Evolutionary conservation across 2,888 invertebrate species (phyloP), one percentile per base, ranked within the genome.

Genomic region (Hecatera dysodea): DNA sequence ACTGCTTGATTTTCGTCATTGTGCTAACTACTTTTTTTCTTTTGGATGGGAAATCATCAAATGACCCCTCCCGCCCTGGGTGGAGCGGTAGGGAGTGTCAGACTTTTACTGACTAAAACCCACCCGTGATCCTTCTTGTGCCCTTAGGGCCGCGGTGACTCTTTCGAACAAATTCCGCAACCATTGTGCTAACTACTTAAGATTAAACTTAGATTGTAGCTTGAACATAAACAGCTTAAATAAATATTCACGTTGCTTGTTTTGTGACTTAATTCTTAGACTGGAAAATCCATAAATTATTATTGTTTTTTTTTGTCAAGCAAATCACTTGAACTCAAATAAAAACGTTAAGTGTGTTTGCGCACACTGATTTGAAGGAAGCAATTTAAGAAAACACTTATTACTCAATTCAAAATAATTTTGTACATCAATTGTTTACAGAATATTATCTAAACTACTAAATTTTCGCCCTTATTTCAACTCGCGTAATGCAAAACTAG

Each of bases 1-100:
- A 36, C n/a, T 27, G 0, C 91, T 15, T n/a, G 4, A 56, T 36
- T 56, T 56, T 50, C 9, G 22, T 29, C 50, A n/a, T 17, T 27
- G 17, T 19, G 19, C 17, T 36, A 12, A 27, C 12, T 12, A 67
- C 3, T n/a, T n/a, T n/a, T n/a, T n/a, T n/a, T n/a, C n/a, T n/a
- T n/a, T n/a, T n/a, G n/a, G n/a, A n/a, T n/a, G n/a, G n/a, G n/a
- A n/a, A n/a, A n/a, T n/a, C n/a, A n/a, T n/a, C n/a, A n/a, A n/a
- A n/a, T n/a, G n/a, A n/a, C n/a, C n/a, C n/a, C n/a, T n/a, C n/a
- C n/a, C n/a, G n/a, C n/a, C n/a, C n/a, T n/a, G n/a, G n/a, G n/a
- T n/a, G n/a, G n/a, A n/a, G n/a, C n/a, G n/a, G n/a, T n/a, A n/a
- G n/a, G n/a, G n/a, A n/a, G n/a, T n/a, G n/a, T n/a, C n/a, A n/a